Evolutionary conservation across 2,888 invertebrate species (phyloP).

Genomic region (Bugulina stolonifera): DNA sequence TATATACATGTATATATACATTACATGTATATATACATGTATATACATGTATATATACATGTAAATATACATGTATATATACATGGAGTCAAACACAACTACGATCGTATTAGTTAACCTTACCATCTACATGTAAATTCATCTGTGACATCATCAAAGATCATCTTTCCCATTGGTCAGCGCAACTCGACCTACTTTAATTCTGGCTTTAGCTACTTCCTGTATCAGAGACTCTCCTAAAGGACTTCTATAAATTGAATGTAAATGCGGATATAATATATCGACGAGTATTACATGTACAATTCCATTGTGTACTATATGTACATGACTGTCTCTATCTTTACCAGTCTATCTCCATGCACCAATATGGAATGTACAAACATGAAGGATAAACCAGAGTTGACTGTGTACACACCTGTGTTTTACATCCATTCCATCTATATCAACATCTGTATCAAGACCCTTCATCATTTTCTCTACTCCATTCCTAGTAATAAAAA

Average conservation of each 20-base stretch:
- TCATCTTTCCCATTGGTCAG: background rate
- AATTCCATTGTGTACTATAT: no score
- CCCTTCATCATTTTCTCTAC: constrained; percentile 66
- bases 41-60: no score
- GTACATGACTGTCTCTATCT: no score
- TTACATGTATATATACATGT: no score
- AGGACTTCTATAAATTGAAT: constrained; percentile 57
- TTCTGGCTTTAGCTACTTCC: constrained; percentile 59
- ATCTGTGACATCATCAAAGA: background rate
- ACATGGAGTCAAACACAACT: no score
- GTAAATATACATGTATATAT: no score
- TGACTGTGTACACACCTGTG: constrained; percentile 53
- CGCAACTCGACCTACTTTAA: constrained; percentile 50
- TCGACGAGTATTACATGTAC: no score
- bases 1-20: no score
- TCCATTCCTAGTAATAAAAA: constrained; percentile 67
- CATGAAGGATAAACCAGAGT: no score
- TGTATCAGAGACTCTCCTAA: constrained; percentile 62
- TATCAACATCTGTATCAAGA: constrained; percentile 57
- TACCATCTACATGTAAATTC: background rate
- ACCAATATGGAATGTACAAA: no score
- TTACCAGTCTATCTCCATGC: no score
- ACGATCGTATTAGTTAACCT: background rate
- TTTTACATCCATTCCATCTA: constrained; percentile 61
- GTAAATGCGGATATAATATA: no score